A percentile compares a stretch with the other conserved stretches of the same genome.
Conservation (phyloP, 2,113 vertebrate species). For the Chinchilla lanigera region DNA sequence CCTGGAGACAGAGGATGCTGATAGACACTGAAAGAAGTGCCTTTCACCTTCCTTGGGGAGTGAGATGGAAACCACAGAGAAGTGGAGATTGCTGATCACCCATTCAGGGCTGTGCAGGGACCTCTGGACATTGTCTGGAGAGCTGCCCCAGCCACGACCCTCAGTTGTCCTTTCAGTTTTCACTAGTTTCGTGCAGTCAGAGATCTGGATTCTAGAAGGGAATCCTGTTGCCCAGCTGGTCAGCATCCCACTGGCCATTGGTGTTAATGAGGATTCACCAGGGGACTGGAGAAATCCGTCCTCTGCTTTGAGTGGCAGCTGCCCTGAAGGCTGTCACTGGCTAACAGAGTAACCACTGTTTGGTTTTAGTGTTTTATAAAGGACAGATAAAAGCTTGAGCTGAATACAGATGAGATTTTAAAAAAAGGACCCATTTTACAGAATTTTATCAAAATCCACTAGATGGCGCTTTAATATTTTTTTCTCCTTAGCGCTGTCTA, state of each 20-base stretch:
- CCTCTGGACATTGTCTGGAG: neutral
- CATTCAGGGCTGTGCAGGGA: neutral
- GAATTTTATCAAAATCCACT: neutral
- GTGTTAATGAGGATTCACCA: neutral
- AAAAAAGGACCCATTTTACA: neutral
- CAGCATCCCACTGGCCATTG: neutral
- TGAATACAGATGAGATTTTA: neutral
- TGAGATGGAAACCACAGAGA: neutral
- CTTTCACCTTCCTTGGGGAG: neutral
- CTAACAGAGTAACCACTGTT: neutral
- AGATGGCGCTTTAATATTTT: neutral
- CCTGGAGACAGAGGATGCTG: neutral
- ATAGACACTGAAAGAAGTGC: no score
- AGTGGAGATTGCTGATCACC: neutral
- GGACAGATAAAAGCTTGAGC: neutral
- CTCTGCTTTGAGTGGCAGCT: neutral
- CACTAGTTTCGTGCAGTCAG: no score
- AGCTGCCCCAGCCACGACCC: neutral
- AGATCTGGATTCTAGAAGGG: no score
- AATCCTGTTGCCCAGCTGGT: neutral
- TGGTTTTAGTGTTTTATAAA: neutral
- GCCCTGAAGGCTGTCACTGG: neutral
- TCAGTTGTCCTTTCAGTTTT: neutral
- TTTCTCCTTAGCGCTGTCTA: neutral
- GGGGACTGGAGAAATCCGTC: neutral